These are phyloP conservation scores for Ctenosaura bakeri DNA, from an alignment of 2,797 vertebrate genomes.

Conservation along the genomic window DNA sequence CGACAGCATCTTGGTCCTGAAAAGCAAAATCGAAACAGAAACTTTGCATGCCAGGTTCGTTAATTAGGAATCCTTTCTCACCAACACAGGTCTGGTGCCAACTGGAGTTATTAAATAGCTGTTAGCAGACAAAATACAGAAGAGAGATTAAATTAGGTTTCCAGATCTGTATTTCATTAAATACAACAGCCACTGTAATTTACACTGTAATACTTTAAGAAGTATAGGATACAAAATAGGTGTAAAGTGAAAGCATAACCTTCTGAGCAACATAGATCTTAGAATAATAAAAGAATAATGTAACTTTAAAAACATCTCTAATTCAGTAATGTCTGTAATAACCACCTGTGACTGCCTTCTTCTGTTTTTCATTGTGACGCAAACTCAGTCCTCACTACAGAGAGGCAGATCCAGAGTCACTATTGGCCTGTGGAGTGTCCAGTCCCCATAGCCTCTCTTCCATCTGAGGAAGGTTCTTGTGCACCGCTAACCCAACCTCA, in stretches of 20 bases:
- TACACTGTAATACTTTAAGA: too few relatives aligned
- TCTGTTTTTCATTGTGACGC: neutral
- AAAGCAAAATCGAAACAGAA: conserved; percentile 63
- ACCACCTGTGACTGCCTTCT: too few relatives aligned
- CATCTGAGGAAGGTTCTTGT: neutral
- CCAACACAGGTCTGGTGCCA: conserved; percentile 79
- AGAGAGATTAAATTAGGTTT: neutral
- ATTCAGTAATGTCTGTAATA: neutral
- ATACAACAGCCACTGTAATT: neutral
- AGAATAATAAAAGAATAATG: too few relatives aligned
- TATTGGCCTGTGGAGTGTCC: too few relatives aligned
- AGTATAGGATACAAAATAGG: neutral
- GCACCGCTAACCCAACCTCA: neutral
- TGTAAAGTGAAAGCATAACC: neutral
- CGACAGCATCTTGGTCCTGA: conserved; percentile 61
- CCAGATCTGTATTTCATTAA: neutral
- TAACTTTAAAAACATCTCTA: too few relatives aligned
- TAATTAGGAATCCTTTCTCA: conserved; percentile 86
- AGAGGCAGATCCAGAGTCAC: too few relatives aligned
- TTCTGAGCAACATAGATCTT: neutral
- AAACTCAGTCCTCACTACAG: neutral
- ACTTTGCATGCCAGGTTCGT: conserved; percentile 80
- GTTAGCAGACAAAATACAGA: neutral
- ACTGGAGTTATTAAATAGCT: conserved; percentile 18
- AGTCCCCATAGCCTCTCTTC: too few relatives aligned